phyloP scores from a whole-genome alignment of 2,888 invertebrate genomes.

The Operophtera brumata region DNA sequence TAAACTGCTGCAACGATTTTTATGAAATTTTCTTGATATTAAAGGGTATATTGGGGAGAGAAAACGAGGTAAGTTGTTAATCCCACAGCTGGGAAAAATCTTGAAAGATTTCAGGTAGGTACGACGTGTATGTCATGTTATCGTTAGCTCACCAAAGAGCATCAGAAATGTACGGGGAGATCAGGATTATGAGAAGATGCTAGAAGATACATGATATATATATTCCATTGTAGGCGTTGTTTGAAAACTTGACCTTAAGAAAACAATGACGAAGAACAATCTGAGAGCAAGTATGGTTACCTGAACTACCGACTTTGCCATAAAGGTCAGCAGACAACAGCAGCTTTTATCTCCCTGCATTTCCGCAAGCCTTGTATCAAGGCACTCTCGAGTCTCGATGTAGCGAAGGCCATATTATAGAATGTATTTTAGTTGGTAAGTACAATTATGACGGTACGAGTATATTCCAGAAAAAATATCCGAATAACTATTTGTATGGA shows the following conservation, averaged over 20 bases:
- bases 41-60: too few relatives aligned
- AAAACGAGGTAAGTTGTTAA: too few relatives aligned
- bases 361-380: slow-evolving; percentile 53
- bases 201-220: too few relatives aligned
- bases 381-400: slow-evolving; percentile 52
- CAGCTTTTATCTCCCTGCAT: slow-evolving; percentile 37
- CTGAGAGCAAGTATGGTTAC: slow-evolving; percentile 9
- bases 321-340: slow-evolving; percentile 41
- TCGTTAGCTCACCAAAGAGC: too few relatives aligned
- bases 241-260: neutral
- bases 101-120: too few relatives aligned
- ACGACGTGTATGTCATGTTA: too few relatives aligned
- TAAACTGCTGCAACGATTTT: too few relatives aligned
- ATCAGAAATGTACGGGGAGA: too few relatives aligned
- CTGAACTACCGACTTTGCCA: slow-evolving; percentile 25
- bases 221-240: neutral
- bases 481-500: neutral
- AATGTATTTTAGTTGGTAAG: neutral
- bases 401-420: slow-evolving; percentile 33
- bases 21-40: too few relatives aligned
- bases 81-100: too few relatives aligned
- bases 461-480: neutral
- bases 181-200: too few relatives aligned
- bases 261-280: neutral
- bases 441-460: neutral